Percentiles rank a stretch among this genome's conserved stretches.
phyloP scores from a whole-genome alignment of 2,888 invertebrate species.

The Spatulosminthurus flaviceps region DNA sequence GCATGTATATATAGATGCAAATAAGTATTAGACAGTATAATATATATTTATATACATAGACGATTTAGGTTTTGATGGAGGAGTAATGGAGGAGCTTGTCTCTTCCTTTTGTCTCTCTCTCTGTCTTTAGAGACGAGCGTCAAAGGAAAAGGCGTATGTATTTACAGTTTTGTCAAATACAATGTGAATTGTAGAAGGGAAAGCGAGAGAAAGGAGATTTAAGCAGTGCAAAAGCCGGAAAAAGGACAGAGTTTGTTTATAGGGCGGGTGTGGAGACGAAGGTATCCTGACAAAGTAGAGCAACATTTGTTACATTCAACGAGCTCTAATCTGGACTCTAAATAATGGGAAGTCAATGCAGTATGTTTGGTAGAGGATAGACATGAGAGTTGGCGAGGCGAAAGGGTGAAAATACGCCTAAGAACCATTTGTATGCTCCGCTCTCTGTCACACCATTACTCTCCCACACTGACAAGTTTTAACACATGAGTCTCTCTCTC shows the following conservation, averaged over 20 bases:
- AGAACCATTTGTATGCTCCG: slow-evolving; percentile 3
- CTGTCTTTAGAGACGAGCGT: not conserved
- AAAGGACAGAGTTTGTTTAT: too few species aligned
- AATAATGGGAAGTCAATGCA: slow-evolving; percentile 28
- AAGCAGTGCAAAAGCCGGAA: too few species aligned
- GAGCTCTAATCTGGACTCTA: slow-evolving; percentile 11
- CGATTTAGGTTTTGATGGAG: not conserved
- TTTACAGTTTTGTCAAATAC: not conserved
- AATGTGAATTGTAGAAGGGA: not conserved
- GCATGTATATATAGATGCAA: not conserved
- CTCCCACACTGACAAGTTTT: slow-evolving; percentile 16
- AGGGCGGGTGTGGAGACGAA: slow-evolving; percentile 6
- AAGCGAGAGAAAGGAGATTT: not conserved
- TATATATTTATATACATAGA: not conserved
- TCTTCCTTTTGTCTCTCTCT: not conserved
- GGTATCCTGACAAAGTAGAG: not conserved
- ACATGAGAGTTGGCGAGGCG: slow-evolving; percentile 5
- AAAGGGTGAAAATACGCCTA: slow-evolving; percentile 9
- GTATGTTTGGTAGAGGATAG: not conserved
- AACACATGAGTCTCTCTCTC: slow-evolving; percentile 15
- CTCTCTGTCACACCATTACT: slow-evolving; percentile 18
- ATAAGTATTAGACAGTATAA: not conserved
- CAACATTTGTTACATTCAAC: slow-evolving; percentile 5
- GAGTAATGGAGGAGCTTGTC: not conserved
- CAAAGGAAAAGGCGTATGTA: not conserved